A percentile compares a stretch with the other conserved stretches of the same genome.
Conservation (phyloP, 2,797 vertebrate species). For the Halcyon smyrnensis region DNA sequence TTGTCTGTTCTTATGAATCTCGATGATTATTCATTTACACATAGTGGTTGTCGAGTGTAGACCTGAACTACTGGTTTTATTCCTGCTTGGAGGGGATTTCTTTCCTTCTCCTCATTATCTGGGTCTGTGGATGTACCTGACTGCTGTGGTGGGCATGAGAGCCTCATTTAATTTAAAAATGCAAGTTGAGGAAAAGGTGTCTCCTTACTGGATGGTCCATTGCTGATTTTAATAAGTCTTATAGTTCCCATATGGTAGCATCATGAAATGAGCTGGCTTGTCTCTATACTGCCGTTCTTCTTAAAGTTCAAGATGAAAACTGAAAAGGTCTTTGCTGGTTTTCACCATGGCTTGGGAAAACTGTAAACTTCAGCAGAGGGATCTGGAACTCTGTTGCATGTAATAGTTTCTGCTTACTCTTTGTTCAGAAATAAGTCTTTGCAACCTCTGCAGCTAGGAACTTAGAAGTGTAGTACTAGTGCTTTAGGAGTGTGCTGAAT, state of each 20-base stretch:
- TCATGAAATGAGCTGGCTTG: neutral
- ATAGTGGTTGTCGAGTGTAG: neutral
- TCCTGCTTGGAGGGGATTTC: neutral
- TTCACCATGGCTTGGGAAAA: neutral
- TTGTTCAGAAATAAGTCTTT: neutral
- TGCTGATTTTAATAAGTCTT: neutral
- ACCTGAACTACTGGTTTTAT: neutral
- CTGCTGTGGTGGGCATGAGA: neutral
- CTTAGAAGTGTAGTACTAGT: neutral
- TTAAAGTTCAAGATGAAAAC: neutral
- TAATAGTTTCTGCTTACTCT: neutral
- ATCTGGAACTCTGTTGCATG: neutral
- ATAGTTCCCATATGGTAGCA: neutral
- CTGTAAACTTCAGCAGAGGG: neutral
- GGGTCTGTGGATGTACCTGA: neutral
- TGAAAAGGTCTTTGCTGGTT: neutral
- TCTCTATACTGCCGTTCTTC: neutral
- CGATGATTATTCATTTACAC: neutral
- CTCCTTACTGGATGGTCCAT: neutral
- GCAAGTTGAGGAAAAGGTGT: neutral
- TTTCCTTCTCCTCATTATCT: neutral
- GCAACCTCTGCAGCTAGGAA: neutral
- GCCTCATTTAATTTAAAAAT: neutral
- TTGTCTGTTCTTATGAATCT: neutral
- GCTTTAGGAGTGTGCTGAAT: neutral